A percentile compares a stretch with the other conserved stretches of the same genome.
Evolutionary conservation across 2,797 vertebrate species (phyloP).

Genomic region (Poecilia picta): DNA sequence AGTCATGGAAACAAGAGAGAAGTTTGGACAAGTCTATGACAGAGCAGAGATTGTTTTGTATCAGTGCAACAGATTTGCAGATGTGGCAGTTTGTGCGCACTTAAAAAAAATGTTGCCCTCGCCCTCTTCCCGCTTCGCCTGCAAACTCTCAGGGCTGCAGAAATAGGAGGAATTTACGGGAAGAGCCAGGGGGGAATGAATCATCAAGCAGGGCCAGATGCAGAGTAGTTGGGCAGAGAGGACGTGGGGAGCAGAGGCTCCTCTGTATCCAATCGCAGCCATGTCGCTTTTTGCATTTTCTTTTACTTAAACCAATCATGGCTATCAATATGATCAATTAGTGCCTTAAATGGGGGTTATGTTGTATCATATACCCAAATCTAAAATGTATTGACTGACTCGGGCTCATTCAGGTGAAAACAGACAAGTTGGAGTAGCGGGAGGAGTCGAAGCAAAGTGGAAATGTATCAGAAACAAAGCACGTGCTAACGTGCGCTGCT

Average conservation of each 20-base stretch:
- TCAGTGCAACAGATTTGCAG: constrained; percentile 28
- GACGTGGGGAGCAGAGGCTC: constrained; percentile 43
- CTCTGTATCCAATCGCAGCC: constrained; percentile 50
- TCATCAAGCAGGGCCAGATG: constrained; percentile 53
- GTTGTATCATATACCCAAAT: neutral
- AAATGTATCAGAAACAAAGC: constrained; percentile 24
- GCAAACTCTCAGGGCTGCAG: constrained; percentile 32
- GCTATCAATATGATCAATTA: neutral
- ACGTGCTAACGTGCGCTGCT: constrained; percentile 10
- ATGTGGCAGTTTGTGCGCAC: constrained; percentile 20
- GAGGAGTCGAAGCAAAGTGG: constrained; percentile 23
- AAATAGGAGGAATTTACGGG: constrained; percentile 53
- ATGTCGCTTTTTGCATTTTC: constrained; percentile 19
- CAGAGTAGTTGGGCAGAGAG: constrained; percentile 48
- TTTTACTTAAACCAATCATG: constrained; percentile 25
- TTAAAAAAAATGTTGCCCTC: constrained; percentile 8
- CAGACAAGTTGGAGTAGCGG: constrained; percentile 7
- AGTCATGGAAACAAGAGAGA: neutral
- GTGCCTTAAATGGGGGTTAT: neutral
- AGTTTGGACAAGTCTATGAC: neutral
- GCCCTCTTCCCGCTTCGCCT: constrained; percentile 39
- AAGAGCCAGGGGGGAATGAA: constrained; percentile 66
- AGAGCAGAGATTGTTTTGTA: neutral
- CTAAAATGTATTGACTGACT: neutral
- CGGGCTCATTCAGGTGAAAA: neutral